Percentiles rank a stretch among this genome's conserved stretches.
These are phyloP conservation scores for Melanostoma mellinum DNA, from an alignment of 2,888 invertebrate species.

Conservation along the genomic window DNA sequence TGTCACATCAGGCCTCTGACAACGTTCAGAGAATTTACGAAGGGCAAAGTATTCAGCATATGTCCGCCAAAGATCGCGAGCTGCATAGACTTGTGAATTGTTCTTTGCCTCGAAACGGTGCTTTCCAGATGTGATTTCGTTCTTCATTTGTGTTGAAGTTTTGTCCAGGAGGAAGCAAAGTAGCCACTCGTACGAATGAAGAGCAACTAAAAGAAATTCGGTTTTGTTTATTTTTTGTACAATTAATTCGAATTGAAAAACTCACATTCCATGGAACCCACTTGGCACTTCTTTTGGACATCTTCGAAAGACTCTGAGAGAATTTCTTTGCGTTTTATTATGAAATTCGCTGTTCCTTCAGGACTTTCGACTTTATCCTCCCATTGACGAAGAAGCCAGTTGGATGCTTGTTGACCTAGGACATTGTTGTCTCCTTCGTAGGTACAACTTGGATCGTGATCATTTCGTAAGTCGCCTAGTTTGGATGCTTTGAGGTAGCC, in stretches of 20 bases:
- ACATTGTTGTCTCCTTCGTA: conserved; percentile 98
- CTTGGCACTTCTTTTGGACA: conserved; percentile 66
- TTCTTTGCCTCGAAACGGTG: conserved; percentile 90
- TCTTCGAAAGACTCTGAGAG: conserved; percentile 77
- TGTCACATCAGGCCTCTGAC: conserved; percentile 79
- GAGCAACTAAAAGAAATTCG: conserved; percentile 84
- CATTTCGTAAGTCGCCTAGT: conserved; percentile 91
- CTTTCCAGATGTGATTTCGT: conserved; percentile 83
- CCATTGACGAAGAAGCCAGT: conserved; percentile 91
- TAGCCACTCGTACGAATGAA: conserved; percentile 91
- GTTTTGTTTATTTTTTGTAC: not conserved
- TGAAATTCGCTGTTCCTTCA: conserved; percentile 87
- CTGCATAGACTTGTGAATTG: conserved; percentile 91
- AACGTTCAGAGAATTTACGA: conserved; percentile 77
- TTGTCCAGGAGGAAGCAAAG: conserved; percentile 89
- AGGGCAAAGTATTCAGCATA: conserved; percentile 89
- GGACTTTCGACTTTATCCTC: conserved; percentile 85
- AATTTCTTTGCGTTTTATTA: conserved; percentile 83
- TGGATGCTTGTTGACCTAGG: conserved; percentile 93
- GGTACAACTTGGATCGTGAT: conserved; percentile 94
- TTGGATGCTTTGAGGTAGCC: conserved; percentile 90
- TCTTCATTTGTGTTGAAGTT: conserved; percentile 85
- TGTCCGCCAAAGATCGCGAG: conserved; percentile 88
- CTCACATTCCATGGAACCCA: conserved; percentile 79
- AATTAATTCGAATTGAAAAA: not conserved